phyloP scores from a whole-genome alignment of 2,888 invertebrate genomes.

The Morpho achilles region DNA sequence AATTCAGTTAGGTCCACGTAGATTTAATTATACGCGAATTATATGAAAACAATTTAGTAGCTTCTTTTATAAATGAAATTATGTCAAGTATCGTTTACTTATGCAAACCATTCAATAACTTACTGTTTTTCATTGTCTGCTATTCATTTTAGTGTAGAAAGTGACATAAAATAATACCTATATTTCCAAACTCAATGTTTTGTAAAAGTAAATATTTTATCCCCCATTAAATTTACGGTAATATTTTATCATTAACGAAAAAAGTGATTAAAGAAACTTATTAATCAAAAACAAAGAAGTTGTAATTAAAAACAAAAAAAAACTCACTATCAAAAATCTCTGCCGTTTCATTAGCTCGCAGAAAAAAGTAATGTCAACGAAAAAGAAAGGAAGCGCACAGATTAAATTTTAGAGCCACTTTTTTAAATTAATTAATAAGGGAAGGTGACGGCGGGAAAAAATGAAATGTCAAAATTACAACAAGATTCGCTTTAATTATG shows the following conservation, averaged over 20 bases:
- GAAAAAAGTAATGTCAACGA: conserved; percentile 59
- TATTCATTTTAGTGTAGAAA: no score
- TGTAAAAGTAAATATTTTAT: no score
- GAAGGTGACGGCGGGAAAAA: conserved; percentile 67
- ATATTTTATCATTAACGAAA: neutral
- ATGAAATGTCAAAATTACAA: conserved; percentile 78
- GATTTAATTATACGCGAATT: no score
- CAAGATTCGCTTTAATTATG: conserved; percentile 76
- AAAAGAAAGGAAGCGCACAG: conserved; percentile 51
- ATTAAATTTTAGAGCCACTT: conserved; percentile 74
- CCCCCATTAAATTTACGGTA: no score
- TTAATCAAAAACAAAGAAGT: conserved; percentile 46
- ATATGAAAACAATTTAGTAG: no score
- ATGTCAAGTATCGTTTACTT: no score
- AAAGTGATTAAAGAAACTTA: conserved; percentile 23
- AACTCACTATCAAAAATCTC: conserved; percentile 57
- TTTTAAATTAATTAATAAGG: conserved; percentile 73
- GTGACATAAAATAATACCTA: no score
- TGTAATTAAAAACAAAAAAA: conserved; percentile 42
- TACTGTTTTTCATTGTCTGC: no score
- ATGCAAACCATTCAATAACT: no score
- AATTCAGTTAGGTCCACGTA: no score
- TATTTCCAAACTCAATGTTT: no score
- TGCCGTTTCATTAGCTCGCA: conserved; percentile 62
- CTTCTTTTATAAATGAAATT: no score